Evolutionary conservation across 92 coral and sea anemone species (phyloP).

Genomic region (Siderastrea radians): DNA sequence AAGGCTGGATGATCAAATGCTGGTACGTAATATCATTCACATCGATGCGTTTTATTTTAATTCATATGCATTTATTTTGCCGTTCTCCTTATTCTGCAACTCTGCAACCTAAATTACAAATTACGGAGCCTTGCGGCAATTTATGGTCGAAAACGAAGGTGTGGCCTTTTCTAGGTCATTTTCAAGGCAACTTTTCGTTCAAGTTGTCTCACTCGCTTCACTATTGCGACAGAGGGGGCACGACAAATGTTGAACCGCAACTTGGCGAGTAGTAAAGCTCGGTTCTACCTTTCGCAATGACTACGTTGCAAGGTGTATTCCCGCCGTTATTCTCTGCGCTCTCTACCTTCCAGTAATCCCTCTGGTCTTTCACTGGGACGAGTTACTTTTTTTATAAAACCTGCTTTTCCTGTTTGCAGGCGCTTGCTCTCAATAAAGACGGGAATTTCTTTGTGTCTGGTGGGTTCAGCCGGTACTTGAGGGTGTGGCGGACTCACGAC

Average conservation of each 20-base stretch:
- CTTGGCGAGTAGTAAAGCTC: no score
- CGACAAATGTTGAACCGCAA: no score
- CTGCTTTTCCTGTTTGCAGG: conserved; percentile 52
- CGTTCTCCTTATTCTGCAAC: no score
- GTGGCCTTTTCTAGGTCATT: no score
- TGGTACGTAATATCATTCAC: conserved; percentile 63
- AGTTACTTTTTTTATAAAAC: background rate
- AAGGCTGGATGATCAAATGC: conserved; percentile 93
- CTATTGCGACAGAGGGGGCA: no score
- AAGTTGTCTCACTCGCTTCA: no score
- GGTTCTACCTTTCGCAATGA: background rate
- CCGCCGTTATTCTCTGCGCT: background rate
- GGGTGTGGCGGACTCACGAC: conserved; percentile 96
- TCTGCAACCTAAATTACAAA: no score
- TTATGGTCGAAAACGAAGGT: no score
- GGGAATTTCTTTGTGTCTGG: conserved; percentile 95
- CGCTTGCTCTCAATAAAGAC: conserved; percentile 84
- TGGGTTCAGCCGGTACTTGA: conserved; percentile 94
- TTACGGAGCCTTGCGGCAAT: no score
- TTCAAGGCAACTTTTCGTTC: no score
- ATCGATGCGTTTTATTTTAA: background rate
- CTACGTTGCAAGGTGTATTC: background rate
- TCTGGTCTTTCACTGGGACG: no score
- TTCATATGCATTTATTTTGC: no score
- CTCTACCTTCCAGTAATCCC: background rate